Base-by-base conservation (phyloP, 2,888 invertebrate species). In the Lapara coniferarum region DNA sequence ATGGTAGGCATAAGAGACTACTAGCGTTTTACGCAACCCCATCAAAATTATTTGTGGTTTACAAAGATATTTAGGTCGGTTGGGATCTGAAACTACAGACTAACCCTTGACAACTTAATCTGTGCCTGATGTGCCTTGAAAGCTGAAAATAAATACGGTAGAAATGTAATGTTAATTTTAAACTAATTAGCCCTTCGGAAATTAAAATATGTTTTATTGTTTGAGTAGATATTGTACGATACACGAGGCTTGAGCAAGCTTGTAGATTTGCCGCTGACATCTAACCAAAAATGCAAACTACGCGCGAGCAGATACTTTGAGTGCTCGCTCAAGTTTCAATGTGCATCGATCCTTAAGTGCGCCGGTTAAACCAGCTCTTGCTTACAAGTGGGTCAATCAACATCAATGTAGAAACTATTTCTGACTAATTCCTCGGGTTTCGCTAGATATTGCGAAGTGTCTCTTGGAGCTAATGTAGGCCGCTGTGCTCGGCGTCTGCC, bases 401-500 rank as follows among this genome's bases (percentile, higher is more conserved):
- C 63, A 63, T 63, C 63, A 63, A 63, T 63, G 63, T 46, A 63
- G 63, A 63, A 63, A 63, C 63, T 63, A 63, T 63, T 63, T 63
- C 49, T 16, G 49, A 63, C 49, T 49, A 49, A 46, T 63, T 63
- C 59, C 49, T n/a, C 63, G 46, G 63, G 63, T 49, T 63, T 63
- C 63, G 19, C 46, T 63, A 63, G 63, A 63, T 63, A 63, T 63
- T 63, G 63, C 63, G 16, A 46, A 59, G 46, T 59, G 46, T 63
- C 63, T 59, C 59, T 63, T 46, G 25, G 10, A 51, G 19, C 59
- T 59, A 49, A 63, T 63, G 49, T 63, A 63, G 63, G 63, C 49
- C 63, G 49, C 46, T 49, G 19, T 63, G 49, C 16, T 44, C 5
- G 59, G 13, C 46, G 10, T 46, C 12, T 13, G 49, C 16, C 46